Evolutionary conservation across 2,113 vertebrate species (phyloP).

Genomic region (Periophthalmodon schlosseri): DNA sequence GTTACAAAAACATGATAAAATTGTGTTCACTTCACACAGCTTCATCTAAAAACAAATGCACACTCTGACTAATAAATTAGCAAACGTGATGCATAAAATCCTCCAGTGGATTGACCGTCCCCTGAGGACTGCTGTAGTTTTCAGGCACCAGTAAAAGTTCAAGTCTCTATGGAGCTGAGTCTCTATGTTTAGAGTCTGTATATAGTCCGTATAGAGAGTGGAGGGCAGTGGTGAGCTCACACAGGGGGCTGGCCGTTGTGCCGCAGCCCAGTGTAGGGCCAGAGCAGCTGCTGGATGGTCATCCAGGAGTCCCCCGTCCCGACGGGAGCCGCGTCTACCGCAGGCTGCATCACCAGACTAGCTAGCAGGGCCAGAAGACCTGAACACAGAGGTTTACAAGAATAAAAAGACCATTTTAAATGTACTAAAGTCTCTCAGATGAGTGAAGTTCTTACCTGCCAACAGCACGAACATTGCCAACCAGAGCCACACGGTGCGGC

Average conservation of each 20-base stretch:
- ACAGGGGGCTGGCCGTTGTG: conserved; percentile 88
- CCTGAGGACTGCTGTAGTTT: conserved; percentile 34
- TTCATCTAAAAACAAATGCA: conserved; percentile 37
- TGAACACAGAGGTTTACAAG: conserved; percentile 17
- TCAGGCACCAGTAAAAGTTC: conserved; percentile 52
- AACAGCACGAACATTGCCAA: conserved; percentile 79
- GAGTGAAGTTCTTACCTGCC: conserved; percentile 58
- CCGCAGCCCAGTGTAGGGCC: conserved; percentile 86
- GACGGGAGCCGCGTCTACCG: conserved; percentile 84
- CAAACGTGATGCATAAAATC: conserved; percentile 58
- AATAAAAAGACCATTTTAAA: neutral
- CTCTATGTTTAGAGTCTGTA: conserved; percentile 13
- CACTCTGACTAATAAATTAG: conserved; percentile 38
- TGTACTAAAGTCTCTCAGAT: neutral
- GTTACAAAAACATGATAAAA: conserved; percentile 2
- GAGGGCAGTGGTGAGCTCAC: conserved; percentile 45
- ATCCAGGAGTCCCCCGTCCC: conserved; percentile 87
- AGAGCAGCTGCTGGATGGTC: conserved; percentile 89
- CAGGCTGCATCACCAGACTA: conserved; percentile 84
- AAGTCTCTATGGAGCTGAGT: conserved; percentile 11
- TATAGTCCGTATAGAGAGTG: conserved; percentile 12
- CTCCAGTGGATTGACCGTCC: conserved; percentile 37
- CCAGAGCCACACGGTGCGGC: conserved; percentile 80
- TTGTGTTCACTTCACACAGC: conserved; percentile 11
- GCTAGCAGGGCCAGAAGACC: conserved; percentile 84